Evolutionary conservation across 2,888 invertebrate genomes (phyloP).

Genomic region (Chymomyza fuscimana): DNA sequence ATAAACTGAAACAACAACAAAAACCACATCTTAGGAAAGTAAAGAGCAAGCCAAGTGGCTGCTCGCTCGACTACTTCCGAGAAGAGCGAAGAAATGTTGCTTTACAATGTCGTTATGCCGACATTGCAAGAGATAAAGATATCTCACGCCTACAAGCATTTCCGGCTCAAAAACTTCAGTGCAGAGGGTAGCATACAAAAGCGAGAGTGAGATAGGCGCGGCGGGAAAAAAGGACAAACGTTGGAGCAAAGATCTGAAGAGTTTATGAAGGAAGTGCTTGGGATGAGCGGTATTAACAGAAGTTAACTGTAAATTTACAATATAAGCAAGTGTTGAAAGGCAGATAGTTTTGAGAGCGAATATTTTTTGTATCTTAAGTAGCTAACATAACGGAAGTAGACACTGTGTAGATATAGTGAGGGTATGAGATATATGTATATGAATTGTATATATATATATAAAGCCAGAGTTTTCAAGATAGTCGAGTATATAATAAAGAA

Average conservation of each 20-base stretch:
- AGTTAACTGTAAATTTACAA: background rate
- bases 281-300: background rate
- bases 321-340: background rate
- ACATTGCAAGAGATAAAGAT: constrained; percentile 55
- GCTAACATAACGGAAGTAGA: background rate
- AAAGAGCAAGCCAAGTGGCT: constrained; percentile 24
- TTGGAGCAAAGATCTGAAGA: background rate
- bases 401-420: background rate
- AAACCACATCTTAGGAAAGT: background rate
- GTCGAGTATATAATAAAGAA: too few relatives aligned
- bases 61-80: constrained; percentile 38
- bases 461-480: too few relatives aligned
- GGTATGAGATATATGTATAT: too few relatives aligned
- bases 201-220: background rate
- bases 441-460: too few relatives aligned
- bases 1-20: background rate
- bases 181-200: background rate
- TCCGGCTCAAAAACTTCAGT: constrained; percentile 55
- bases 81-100: constrained; percentile 36
- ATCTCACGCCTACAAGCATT: constrained; percentile 72
- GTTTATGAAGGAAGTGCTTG: background rate
- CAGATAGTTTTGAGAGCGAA: background rate
- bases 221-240: background rate
- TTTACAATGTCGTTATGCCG: constrained; percentile 18
- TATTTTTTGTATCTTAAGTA: background rate